These are phyloP conservation scores for Acropternis orthonyx DNA, from an alignment of 2,797 vertebrate genomes.

Conservation along the genomic window DNA sequence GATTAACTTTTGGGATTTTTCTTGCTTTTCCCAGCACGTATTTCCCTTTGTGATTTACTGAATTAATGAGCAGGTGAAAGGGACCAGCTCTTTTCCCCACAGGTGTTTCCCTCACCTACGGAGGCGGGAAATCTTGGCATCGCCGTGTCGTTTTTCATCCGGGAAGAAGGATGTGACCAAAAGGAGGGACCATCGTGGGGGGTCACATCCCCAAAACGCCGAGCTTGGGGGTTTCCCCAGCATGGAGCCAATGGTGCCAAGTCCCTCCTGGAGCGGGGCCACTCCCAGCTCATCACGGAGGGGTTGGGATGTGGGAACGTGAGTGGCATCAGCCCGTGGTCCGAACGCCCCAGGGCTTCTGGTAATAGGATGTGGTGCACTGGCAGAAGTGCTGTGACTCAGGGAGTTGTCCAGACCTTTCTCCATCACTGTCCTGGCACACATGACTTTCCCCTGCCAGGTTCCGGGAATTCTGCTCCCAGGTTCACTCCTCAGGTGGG, in stretches of 20 bases:
- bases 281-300: rapidly evolving
- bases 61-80: conserved; percentile 26
- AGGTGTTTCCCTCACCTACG: conserved; percentile 10
- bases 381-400: rapidly evolving
- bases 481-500: not conserved
- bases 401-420: not conserved
- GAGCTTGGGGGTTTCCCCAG: rapidly evolving
- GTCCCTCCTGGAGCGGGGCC: not conserved
- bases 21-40: conserved; percentile 48
- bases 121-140: conserved; percentile 16
- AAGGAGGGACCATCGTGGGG: not conserved
- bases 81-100: conserved; percentile 16
- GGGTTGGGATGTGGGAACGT: rapidly evolving
- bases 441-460: rapidly evolving
- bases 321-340: rapidly evolving
- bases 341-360: not conserved
- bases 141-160: not conserved
- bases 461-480: not conserved
- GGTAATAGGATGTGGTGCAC: rapidly evolving
- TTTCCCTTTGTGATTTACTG: conserved; percentile 54
- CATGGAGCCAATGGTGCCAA: rapidly evolving
- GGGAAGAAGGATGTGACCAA: not conserved
- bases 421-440: not conserved
- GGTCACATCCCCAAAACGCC: not conserved
- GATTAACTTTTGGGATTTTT: conserved; percentile 57